Conservation (phyloP, 2,113 vertebrate genomes). For the Periophthalmus modestus region DNA sequence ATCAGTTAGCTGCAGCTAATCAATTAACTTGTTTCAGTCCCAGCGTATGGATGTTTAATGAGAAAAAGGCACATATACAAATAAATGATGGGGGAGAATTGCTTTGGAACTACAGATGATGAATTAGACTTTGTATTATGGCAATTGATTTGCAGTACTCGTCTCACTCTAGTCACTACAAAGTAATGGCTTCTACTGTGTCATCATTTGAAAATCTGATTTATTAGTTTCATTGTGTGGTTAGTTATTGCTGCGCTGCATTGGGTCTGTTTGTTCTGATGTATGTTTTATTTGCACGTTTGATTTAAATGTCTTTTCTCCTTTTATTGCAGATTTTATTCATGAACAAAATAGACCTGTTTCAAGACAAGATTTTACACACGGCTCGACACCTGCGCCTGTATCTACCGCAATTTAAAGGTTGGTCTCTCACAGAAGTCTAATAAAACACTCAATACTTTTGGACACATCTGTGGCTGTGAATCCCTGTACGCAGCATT, state of each 20-base stretch:
- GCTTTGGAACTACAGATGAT: conserved; percentile 6
- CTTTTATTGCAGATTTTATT: conserved; percentile 77
- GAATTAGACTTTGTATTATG: conserved; percentile 15
- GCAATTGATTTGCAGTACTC: conserved; percentile 34
- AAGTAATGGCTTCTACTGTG: conserved; percentile 32
- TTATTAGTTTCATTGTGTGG: conserved; percentile 28
- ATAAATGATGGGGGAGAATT: background rate
- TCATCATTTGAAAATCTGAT: conserved; percentile 17
- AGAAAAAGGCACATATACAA: conserved; percentile 5
- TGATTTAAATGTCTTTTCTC: background rate
- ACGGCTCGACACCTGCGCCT: conserved; percentile 74
- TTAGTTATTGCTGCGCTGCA: conserved; percentile 9
- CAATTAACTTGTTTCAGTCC: too few species aligned
- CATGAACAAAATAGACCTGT: conserved; percentile 83
- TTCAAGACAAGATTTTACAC: conserved; percentile 81
- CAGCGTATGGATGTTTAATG: background rate
- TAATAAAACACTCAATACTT: background rate
- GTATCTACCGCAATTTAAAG: conserved; percentile 77
- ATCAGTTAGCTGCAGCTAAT: too few species aligned
- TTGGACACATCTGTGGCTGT: conserved; percentile 11
- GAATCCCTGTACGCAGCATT: conserved; percentile 5
- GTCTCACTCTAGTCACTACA: conserved; percentile 9
- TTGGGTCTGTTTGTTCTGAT: conserved; percentile 7
- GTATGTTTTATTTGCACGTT: conserved; percentile 24
- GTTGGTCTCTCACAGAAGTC: conserved; percentile 46